Percentiles rank a stretch among this genome's conserved stretches.
Conservation (phyloP, 1,140 invertebrate genomes). For the Tetranychus urticae region DNA sequence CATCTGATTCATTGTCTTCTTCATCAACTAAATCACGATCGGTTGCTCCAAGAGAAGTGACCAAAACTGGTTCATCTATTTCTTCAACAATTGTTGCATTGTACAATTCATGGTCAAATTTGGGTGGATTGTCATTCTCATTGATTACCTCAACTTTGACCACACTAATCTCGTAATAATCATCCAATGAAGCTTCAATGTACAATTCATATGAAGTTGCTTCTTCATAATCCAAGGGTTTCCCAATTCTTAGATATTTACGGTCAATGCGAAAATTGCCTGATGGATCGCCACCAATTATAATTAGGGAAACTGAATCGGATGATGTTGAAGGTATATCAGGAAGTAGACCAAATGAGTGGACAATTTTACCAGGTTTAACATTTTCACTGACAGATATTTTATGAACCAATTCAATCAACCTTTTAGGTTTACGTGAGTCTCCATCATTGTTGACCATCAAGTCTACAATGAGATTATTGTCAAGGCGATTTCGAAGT, state of each 20-base stretch:
- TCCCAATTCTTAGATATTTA: constrained; percentile 41
- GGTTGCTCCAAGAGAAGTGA: constrained; percentile 48
- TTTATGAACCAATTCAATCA: not conserved
- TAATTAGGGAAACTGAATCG: constrained; percentile 13
- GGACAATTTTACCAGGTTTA: not conserved
- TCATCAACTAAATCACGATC: constrained; percentile 32
- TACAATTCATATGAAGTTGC: constrained; percentile 48
- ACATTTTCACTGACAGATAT: not conserved
- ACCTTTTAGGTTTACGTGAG: not conserved
- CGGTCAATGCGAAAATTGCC: constrained; percentile 18
- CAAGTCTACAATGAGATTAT: not conserved
- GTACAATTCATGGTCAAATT: constrained; percentile 40
- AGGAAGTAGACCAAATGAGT: not conserved
- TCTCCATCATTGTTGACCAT: not conserved
- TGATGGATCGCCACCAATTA: constrained; percentile 17
- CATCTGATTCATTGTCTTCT: constrained; percentile 43
- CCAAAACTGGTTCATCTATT: constrained; percentile 46
- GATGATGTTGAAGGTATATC: not conserved
- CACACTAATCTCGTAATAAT: constrained; percentile 18
- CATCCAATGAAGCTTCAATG: constrained; percentile 56
- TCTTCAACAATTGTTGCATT: constrained; percentile 63
- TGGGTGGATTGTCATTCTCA: constrained; percentile 67
- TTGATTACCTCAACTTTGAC: constrained; percentile 65
- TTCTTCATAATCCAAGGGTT: constrained; percentile 68
- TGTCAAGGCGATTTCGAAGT: not conserved